Base-by-base conservation (phyloP, 2,888 invertebrate species). In the Amphipoea oculea region DNA sequence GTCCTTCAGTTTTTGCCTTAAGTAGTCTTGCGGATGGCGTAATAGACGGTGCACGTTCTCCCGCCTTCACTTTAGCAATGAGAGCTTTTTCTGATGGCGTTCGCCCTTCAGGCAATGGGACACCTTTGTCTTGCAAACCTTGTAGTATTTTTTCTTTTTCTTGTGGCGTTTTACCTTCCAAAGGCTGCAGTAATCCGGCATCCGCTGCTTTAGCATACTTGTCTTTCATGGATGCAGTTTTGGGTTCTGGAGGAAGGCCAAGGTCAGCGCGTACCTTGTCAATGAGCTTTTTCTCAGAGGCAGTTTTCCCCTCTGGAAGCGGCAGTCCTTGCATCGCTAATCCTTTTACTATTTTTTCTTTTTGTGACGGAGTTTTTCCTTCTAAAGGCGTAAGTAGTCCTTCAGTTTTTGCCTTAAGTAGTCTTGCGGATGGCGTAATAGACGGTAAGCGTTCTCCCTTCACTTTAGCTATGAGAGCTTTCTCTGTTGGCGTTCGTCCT, bases 41-140 rank as follows among this genome's bases (percentile, higher is more conserved):
- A 0, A 66, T 1, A 20, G 9, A 4, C 0, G 36, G 63, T 9
- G 29, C 29, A 4, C 4, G 36, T 17, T 36, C 20, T 20, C 6
- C 29, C 0, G 20, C 12, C 68, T 74, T 86, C 2, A 82, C 75
- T 80, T 78, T 86, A 9, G 90, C 80, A 1, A 75, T 71, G 1
- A 76, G n/a, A 20, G 70, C 71, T 62, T 79, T 76, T 3, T 79
- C 79, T 6, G 71, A 48, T 2, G 72, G 2, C 5, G 70, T 72
- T 36, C 76, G 76, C 4, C 88, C 89, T 86, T 88, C 88, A 11
- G 91, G 90, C 1, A 92, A 67, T 0, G 89, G 87, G 0, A 91
- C 20, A 0, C 91, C 90, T 12, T 80, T 73, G 67, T 85, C 81
- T 0, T 84, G 88, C 29, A 84, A 74, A 0, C 73, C 69, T 81